Evolutionary conservation across 2,888 invertebrate species (phyloP).

Genomic region (Unio pictorum): DNA sequence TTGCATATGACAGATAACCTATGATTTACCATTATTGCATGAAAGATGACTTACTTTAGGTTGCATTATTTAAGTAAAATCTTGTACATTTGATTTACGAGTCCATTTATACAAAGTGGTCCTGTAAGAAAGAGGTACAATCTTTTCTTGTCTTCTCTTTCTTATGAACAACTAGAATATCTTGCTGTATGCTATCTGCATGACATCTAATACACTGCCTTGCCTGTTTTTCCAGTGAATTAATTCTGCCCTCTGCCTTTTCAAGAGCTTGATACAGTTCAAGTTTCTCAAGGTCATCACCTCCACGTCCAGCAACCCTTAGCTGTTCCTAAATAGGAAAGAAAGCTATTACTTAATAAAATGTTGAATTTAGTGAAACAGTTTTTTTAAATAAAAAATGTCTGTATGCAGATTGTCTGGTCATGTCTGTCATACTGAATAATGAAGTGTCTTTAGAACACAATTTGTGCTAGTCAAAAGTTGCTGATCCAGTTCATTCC

Average conservation of each 20-base stretch:
- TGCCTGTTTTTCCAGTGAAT: slow-evolving; percentile 69
- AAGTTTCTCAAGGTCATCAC: slow-evolving; percentile 61
- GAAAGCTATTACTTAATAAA: background rate
- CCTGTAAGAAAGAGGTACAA: too few relatives aligned
- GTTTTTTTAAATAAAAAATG: background rate
- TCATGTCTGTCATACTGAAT: background rate
- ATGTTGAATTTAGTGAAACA: background rate
- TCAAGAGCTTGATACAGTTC: slow-evolving; percentile 67
- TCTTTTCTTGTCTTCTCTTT: too few relatives aligned
- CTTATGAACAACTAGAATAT: too few relatives aligned
- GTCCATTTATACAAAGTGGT: too few relatives aligned
- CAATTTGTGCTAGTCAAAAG: background rate
- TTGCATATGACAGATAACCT: too few relatives aligned
- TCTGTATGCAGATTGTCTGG: background rate
- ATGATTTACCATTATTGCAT: too few relatives aligned
- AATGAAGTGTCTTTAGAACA: background rate
- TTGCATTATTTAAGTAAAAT: too few relatives aligned
- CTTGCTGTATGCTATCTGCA: too few relatives aligned
- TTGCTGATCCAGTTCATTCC: too few relatives aligned
- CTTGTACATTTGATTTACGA: too few relatives aligned
- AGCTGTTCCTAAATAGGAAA: slow-evolving; percentile 45
- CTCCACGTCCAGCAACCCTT: slow-evolving; percentile 25
- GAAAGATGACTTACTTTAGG: too few relatives aligned
- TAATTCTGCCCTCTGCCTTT: slow-evolving; percentile 63
- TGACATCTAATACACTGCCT: background rate